phyloP scores from a whole-genome alignment of 2,113 vertebrate species.

The Pipa parva region DNA sequence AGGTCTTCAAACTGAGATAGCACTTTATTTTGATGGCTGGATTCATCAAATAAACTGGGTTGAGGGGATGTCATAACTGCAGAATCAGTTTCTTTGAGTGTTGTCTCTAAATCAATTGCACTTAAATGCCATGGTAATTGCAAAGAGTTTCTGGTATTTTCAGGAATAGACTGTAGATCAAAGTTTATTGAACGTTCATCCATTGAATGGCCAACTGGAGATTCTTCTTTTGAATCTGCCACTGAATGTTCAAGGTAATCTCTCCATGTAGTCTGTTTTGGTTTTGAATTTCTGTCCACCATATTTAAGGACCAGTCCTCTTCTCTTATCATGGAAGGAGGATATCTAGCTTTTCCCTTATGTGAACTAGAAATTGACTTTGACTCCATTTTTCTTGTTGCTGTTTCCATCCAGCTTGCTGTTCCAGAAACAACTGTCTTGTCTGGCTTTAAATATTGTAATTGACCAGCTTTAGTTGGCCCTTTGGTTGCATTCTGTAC shows the following conservation, averaged over 20 bases:
- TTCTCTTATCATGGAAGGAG: neutral
- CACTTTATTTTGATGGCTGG: neutral
- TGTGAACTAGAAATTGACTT: neutral
- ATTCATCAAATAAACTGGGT: neutral
- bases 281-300: conserved; percentile 14
- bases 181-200: neutral
- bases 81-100: neutral
- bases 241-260: conserved; percentile 4
- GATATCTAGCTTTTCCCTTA: conserved; percentile 1
- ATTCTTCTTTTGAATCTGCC: conserved; percentile 30
- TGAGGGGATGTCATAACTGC: neutral
- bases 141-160: conserved; percentile 11
- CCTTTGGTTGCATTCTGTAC: conserved; percentile 18
- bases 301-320: conserved; percentile 29
- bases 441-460: neutral
- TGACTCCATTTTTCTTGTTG: neutral
- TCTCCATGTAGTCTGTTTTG: conserved; percentile 4
- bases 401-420: neutral
- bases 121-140: neutral
- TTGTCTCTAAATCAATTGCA: neutral
- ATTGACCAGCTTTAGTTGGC: neutral
- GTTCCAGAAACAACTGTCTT: neutral
- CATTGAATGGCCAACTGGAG: neutral
- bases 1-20: no score
- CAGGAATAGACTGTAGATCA: conserved; percentile 1